Evolutionary conservation across 2,888 invertebrate species (phyloP).

Genomic region (Heliconius charithonia): DNA sequence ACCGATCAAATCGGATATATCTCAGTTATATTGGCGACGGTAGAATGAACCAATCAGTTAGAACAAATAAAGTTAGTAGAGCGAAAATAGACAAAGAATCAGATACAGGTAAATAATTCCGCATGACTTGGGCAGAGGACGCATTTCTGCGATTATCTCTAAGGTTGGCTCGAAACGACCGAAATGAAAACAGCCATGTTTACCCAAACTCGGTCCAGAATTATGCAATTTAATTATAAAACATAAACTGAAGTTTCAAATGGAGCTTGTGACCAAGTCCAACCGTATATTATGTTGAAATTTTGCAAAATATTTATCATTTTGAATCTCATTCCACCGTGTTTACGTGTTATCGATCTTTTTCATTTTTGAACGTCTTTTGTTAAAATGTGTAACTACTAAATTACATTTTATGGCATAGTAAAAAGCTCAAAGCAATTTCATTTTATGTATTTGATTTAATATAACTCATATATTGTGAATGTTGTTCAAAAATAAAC

Average conservation of each 20-base stretch:
- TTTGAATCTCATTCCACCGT: background rate
- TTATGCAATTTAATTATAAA: constrained; percentile 46
- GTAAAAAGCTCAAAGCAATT: constrained; percentile 7
- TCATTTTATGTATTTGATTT: background rate
- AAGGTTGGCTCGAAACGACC: constrained; percentile 58
- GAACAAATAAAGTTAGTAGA: constrained; percentile 76
- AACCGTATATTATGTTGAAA: background rate
- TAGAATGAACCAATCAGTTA: constrained; percentile 75
- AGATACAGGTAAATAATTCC: constrained; percentile 79
- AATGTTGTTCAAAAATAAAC: background rate
- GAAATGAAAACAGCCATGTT: constrained; percentile 58
- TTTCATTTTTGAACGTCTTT: background rate
- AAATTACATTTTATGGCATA: background rate
- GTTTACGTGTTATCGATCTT: too few species aligned
- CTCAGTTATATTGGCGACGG: constrained; percentile 75
- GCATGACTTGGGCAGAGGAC: constrained; percentile 68
- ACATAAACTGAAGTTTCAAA: constrained; percentile 40
- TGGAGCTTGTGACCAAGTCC: constrained; percentile 9
- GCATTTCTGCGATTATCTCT: constrained; percentile 67
- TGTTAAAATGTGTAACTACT: background rate
- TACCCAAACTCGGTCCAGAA: constrained; percentile 50
- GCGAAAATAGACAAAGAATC: constrained; percentile 81
- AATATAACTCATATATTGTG: background rate
- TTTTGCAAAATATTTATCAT: constrained; percentile 2
- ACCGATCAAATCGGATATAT: constrained; percentile 71